A percentile compares a stretch with the other conserved stretches of the same genome.
These are phyloP conservation scores for Leucophenga montana DNA, from an alignment of 2,888 invertebrate species.

Conservation along the genomic window DNA sequence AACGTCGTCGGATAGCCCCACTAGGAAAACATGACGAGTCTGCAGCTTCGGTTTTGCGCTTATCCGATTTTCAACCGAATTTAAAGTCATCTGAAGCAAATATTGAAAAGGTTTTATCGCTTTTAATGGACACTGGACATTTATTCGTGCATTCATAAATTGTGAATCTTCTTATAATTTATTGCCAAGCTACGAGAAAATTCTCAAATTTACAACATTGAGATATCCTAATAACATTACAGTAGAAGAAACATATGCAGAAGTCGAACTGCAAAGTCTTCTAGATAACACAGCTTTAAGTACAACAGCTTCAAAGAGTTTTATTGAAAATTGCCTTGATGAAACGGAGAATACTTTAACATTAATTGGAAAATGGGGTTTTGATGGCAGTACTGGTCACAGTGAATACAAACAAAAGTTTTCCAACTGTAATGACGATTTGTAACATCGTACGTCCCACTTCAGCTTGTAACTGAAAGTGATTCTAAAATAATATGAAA, in stretches of 20 bases:
- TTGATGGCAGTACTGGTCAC: too few relatives aligned
- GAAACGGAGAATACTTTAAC: too few relatives aligned
- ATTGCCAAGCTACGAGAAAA: conserved; percentile 30
- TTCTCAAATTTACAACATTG: conserved; percentile 7
- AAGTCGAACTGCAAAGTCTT: background rate
- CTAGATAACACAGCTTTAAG: too few relatives aligned
- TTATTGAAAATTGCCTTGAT: background rate
- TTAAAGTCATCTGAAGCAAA: background rate
- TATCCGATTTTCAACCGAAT: conserved; percentile 1
- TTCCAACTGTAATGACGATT: too few relatives aligned
- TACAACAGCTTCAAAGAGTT: too few relatives aligned
- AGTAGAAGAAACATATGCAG: background rate
- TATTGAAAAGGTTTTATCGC: conserved; percentile 9
- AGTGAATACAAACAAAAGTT: too few relatives aligned
- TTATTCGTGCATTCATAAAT: conserved; percentile 20
- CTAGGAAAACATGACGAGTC: conserved; percentile 26
- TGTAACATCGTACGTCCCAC: too few relatives aligned
- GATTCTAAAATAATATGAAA: too few relatives aligned
- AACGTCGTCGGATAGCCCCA: background rate
- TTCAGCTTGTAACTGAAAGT: too few relatives aligned
- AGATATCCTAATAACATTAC: background rate
- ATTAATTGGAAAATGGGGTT: too few relatives aligned
- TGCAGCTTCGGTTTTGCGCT: conserved; percentile 26
- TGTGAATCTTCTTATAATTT: conserved; percentile 2
- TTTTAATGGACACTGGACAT: background rate